Percentiles rank a stretch among this genome's conserved stretches.
Conservation (phyloP, 2,113 vertebrate genomes). For the Trogon melanurus region DNA sequence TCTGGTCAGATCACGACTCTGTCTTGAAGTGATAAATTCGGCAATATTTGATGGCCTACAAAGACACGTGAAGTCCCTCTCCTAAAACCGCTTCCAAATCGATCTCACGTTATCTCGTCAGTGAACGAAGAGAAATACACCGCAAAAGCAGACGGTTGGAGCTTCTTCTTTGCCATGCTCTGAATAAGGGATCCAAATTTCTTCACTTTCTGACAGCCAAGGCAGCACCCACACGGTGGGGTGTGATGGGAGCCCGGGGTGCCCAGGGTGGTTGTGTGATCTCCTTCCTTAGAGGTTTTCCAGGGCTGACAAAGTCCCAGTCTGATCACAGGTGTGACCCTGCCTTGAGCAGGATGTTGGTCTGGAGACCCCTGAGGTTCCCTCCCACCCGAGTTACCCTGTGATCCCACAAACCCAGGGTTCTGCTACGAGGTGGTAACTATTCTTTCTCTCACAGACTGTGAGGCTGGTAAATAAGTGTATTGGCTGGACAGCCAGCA, state of each 20-base stretch:
- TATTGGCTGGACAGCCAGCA: background rate
- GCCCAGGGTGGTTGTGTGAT: no score
- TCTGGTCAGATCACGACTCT: background rate
- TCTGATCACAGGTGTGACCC: background rate
- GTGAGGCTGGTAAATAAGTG: background rate
- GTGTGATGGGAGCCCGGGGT: background rate
- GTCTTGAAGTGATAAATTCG: background rate
- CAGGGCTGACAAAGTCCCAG: background rate
- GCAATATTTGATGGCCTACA: background rate
- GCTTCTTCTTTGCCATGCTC: background rate
- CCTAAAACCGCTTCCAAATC: background rate
- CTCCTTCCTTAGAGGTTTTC: background rate
- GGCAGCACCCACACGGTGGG: background rate
- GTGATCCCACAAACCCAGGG: background rate
- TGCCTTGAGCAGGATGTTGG: background rate
- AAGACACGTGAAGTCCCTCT: background rate
- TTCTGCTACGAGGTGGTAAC: background rate
- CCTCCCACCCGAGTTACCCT: rapidly evolving
- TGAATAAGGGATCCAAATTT: background rate
- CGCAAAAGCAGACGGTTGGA: background rate
- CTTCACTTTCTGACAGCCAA: background rate
- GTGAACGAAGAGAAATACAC: background rate
- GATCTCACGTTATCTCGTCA: background rate
- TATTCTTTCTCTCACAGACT: background rate
- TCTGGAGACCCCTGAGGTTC: background rate